phyloP scores from a whole-genome alignment of 2,113 vertebrate species.

The Rhegmatorhina hoffmannsi region DNA sequence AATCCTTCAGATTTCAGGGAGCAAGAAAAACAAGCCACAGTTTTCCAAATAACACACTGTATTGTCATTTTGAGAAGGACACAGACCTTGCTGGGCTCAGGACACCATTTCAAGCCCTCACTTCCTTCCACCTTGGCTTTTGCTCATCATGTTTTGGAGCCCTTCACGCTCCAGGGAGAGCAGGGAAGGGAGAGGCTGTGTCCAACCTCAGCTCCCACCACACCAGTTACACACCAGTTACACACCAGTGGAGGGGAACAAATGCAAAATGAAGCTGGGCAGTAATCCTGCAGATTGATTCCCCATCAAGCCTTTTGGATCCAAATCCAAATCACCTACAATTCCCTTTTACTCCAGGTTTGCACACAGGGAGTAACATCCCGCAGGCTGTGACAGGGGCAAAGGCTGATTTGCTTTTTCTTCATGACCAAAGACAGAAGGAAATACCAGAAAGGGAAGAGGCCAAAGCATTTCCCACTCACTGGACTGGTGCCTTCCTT shows the following conservation, averaged over 20 bases:
- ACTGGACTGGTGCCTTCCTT: not conserved
- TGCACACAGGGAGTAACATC: not conserved
- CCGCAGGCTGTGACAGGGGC: not conserved
- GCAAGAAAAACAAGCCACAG: rapidly evolving
- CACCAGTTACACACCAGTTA: not conserved
- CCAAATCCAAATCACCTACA: not conserved
- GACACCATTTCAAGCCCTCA: not conserved
- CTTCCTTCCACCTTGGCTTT: not conserved
- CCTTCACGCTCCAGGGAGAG: not conserved
- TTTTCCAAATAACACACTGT: not conserved
- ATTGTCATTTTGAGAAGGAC: not conserved
- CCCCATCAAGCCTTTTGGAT: not conserved
- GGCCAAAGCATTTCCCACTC: not conserved
- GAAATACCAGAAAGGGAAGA: not conserved
- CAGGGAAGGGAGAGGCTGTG: rapidly evolving
- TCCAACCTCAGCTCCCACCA: not conserved
- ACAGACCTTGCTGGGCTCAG: not conserved
- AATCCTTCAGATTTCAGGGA: not conserved
- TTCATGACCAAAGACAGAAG: not conserved
- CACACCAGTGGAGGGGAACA: not conserved
- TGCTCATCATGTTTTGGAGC: not conserved
- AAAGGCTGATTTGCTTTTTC: not conserved
- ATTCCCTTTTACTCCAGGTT: not conserved
- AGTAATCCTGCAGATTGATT: rapidly evolving
- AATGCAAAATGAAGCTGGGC: not conserved